Percentiles rank a stretch among this genome's conserved stretches.
phyloP scores from a whole-genome alignment of 2,888 invertebrate genomes.

The Drosophila melanocephala region DNA sequence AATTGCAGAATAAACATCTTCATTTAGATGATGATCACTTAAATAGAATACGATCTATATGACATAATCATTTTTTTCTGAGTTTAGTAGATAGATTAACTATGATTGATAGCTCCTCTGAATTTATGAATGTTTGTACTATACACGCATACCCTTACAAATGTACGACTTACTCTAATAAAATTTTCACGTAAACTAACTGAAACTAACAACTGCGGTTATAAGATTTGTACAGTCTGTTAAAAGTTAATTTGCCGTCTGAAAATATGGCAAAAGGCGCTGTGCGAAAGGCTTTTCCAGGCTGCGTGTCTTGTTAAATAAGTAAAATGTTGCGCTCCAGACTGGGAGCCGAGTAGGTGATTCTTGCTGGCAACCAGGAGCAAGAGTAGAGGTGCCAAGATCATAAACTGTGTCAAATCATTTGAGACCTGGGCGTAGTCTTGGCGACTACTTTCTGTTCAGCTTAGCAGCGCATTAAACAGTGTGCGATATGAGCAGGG shows the following conservation, averaged over 20 bases:
- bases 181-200: neutral
- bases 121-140: neutral
- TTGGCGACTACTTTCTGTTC: slow-evolving; percentile 20
- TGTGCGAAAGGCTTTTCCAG: neutral
- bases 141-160: too few relatives aligned
- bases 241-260: slow-evolving; percentile 9
- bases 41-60: neutral
- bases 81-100: neutral
- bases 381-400: slow-evolving; percentile 14
- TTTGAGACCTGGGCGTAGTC: slow-evolving; percentile 22
- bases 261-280: neutral
- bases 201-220: neutral
- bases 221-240: neutral
- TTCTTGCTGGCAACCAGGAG: neutral
- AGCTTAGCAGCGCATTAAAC: slow-evolving; percentile 60
- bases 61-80: neutral
- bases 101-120: neutral
- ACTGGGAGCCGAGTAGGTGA: neutral
- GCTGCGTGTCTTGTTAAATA: slow-evolving; percentile 20
- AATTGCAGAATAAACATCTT: neutral
- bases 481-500: neutral
- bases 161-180: neutral
- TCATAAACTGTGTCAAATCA: slow-evolving; percentile 52
- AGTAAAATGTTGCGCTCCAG: slow-evolving; percentile 1
- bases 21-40: neutral